phyloP scores from a whole-genome alignment of 1,140 invertebrate genomes.

The Pogonognathellus flavescens region DNA sequence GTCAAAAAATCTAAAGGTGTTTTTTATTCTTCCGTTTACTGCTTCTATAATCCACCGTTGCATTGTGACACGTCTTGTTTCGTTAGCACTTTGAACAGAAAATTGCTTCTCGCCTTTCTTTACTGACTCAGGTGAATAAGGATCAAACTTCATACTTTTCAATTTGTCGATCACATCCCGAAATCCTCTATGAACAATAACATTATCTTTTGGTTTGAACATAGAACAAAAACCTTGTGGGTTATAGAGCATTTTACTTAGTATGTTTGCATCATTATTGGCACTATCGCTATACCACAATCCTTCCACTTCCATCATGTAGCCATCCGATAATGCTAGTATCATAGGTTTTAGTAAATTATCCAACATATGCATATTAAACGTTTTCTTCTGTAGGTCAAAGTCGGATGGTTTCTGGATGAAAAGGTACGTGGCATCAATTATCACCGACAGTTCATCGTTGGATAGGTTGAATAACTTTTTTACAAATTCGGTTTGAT shows the following conservation, averaged over 20 bases:
- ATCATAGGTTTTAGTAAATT: constrained; percentile 58
- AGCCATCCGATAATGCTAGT: not conserved
- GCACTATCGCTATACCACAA: not conserved
- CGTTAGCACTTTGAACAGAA: constrained; percentile 4
- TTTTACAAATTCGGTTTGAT: not conserved
- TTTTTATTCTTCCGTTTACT: constrained; percentile 67
- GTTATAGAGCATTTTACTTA: not conserved
- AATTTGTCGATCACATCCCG: not conserved
- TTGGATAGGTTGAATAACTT: not conserved
- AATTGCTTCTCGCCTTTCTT: constrained; percentile 11
- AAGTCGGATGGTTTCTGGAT: constrained; percentile 39
- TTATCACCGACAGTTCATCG: not conserved
- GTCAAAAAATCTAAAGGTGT: constrained; percentile 53
- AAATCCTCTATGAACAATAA: not conserved
- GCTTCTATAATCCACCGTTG: constrained; percentile 66
- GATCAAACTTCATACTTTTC: not conserved
- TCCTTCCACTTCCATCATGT: not conserved
- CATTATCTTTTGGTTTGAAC: not conserved
- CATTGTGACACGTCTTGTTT: constrained; percentile 41
- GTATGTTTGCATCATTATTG: not conserved
- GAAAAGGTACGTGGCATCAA: constrained; percentile 44
- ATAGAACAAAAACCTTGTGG: not conserved
- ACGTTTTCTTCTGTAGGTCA: constrained; percentile 15
- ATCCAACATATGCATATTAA: not conserved
- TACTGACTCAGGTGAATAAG: not conserved